Evolutionary conservation across 2,797 vertebrate species (phyloP).

Genomic region (Simalia tracyae): DNA sequence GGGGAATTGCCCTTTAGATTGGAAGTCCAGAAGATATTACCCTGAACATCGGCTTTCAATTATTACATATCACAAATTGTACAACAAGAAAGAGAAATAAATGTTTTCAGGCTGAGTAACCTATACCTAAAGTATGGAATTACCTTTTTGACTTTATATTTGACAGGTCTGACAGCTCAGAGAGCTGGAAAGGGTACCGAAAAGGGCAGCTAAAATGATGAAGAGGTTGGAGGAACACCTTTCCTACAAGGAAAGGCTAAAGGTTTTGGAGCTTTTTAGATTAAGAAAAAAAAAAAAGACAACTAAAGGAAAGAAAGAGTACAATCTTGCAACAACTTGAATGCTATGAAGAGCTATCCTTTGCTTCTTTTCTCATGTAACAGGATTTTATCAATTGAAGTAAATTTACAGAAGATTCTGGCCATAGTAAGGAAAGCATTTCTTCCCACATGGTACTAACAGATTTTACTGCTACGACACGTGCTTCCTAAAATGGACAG

Average conservation of each 20-base stretch:
- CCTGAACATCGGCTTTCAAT: slow-evolving; percentile 32
- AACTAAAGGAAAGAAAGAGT: neutral
- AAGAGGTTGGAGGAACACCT: slow-evolving; percentile 28
- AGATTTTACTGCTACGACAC: too few relatives aligned
- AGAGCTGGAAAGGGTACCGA: slow-evolving; percentile 24
- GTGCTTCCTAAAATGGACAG: neutral
- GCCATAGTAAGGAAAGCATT: neutral
- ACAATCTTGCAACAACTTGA: neutral
- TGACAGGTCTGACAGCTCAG: slow-evolving; percentile 36
- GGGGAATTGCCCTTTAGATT: slow-evolving; percentile 25
- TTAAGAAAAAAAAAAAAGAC: slow-evolving; percentile 11
- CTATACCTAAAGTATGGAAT: slow-evolving; percentile 30
- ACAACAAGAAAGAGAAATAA: slow-evolving; percentile 31
- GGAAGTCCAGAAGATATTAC: slow-evolving; percentile 30
- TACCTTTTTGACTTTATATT: slow-evolving; percentile 39
- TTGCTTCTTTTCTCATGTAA: neutral
- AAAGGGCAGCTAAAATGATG: slow-evolving; percentile 37
- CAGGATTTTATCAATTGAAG: neutral
- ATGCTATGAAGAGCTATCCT: neutral
- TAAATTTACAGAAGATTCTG: neutral
- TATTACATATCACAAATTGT: slow-evolving; percentile 29
- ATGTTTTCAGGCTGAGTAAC: slow-evolving; percentile 35
- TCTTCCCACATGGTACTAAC: neutral
- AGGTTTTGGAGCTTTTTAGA: slow-evolving; percentile 4
- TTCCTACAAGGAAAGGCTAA: slow-evolving; percentile 29